A percentile compares a stretch with the other conserved stretches of the same genome.
Evolutionary conservation across 1,140 invertebrate species (phyloP).

Genomic region (Anastrepha obliqua): DNA sequence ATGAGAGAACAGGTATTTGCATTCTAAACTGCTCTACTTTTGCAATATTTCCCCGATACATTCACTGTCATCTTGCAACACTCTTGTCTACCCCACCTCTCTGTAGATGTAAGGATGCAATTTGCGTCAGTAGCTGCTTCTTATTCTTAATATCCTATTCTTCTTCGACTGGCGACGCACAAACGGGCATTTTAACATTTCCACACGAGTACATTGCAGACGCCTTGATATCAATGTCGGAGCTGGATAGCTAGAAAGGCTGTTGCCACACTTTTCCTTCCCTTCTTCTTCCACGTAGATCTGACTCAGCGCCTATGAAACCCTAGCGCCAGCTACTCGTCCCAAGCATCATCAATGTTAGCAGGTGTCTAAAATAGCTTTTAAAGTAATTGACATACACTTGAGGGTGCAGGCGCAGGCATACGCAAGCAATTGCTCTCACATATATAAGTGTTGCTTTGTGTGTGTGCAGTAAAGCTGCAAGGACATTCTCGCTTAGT

Average conservation of each 20-base stretch:
- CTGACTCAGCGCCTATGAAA: background rate
- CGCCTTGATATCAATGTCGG: background rate
- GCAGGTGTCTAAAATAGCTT: slow-evolving; percentile 56
- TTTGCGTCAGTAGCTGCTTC: background rate
- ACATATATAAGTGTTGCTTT: background rate
- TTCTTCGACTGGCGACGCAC: background rate
- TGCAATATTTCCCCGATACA: background rate
- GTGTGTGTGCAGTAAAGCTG: background rate
- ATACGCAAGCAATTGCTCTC: background rate
- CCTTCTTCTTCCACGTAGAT: background rate
- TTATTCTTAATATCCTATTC: background rate
- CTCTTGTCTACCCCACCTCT: background rate
- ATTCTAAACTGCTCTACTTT: slow-evolving; percentile 19
- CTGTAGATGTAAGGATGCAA: background rate
- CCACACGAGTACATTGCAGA: slow-evolving; percentile 55
- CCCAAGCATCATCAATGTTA: background rate
- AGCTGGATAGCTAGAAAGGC: background rate
- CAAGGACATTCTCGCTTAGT: slow-evolving; percentile 22
- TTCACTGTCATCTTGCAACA: background rate
- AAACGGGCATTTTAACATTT: slow-evolving; percentile 56
- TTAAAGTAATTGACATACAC: slow-evolving; percentile 56
- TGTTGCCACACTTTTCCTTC: background rate
- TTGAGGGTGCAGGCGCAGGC: slow-evolving; percentile 35
- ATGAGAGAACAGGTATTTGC: background rate
- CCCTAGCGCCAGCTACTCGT: slow-evolving; percentile 18